Evolutionary conservation across 2,113 vertebrate species (phyloP).

Genomic region (Erpornis zantholeuca): DNA sequence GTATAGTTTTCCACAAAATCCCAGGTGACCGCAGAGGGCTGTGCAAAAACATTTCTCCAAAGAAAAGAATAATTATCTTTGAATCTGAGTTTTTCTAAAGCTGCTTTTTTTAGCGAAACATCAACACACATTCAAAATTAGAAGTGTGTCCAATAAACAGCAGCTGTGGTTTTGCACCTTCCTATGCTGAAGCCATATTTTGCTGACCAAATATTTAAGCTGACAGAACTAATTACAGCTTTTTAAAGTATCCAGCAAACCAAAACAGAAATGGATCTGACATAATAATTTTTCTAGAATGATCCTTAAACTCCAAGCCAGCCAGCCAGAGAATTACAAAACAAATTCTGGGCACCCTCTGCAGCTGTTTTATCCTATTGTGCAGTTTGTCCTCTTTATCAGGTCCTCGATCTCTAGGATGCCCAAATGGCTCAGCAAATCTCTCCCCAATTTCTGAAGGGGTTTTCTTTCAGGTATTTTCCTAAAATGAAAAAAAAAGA

Average conservation of each 20-base stretch:
- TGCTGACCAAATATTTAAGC: constrained; percentile 18
- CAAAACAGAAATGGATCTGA: background rate
- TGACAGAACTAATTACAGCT: background rate
- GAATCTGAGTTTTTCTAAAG: background rate
- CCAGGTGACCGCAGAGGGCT: background rate
- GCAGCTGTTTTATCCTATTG: background rate
- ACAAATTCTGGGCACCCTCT: background rate
- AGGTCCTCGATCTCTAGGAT: background rate
- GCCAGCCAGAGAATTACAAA: background rate
- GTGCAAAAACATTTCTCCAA: background rate
- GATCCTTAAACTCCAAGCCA: background rate
- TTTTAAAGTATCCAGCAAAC: background rate
- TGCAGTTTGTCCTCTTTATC: background rate
- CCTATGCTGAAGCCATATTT: background rate
- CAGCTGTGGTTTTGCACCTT: constrained; percentile 39
- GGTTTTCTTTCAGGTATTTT: background rate
- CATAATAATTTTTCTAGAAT: background rate
- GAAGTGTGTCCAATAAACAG: background rate
- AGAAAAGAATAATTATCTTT: background rate
- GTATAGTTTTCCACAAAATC: background rate
- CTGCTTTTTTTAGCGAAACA: background rate
- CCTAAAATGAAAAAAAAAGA: background rate
- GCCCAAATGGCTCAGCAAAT: background rate
- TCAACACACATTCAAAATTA: background rate
- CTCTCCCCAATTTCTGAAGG: background rate